Base-by-base conservation (phyloP, 2,797 vertebrate species). In the Ciconia nigra region DNA sequence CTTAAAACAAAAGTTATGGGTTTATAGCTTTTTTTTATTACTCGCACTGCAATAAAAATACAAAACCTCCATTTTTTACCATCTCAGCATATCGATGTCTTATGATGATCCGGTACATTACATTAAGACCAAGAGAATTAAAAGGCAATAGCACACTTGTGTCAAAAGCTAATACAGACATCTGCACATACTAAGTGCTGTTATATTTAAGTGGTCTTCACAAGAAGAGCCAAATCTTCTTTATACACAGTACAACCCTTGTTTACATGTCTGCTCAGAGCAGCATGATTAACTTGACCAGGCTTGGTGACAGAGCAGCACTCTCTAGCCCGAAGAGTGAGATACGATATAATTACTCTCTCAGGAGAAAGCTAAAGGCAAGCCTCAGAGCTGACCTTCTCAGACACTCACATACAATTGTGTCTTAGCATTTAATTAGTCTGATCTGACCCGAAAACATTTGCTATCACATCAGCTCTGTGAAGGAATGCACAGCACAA, bases 371-470 rank as follows among this genome's bases (percentile, higher is more conserved):
- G 77, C 55, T 74, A 62, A 58, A 74, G 71, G 83, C 83, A 77
- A 92, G 35, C 17, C 71, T 67, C 49, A 61, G 86, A 90, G 71
- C 37, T 83, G 74, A 71, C 81, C 81, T 82, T 46, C 87, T 29
- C 81, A 70, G 57, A 59, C 39, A 17, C 42, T 69, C 87, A 28
- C 1, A 3, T n/a, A 63, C 80, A 76, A 46, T 55, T 51, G 70
- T 35, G 19, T 61, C 73, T 73, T 5, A 28, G 31, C 11, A 33
- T n/a, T 89, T 65, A 69, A 49, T 58, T 71, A 78, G 37, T 20
- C 77, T 76, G 57, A 90, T 52, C 52, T 59, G 80, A 81, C 73
- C 70, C 61, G 83, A 71, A 95, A 94, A 87, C 63, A 58, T 79
- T 67, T 87, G 37, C 7, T 33, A 74, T 21, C 28, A 33, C 62